Conservation (phyloP, 2,888 invertebrate species). For the Meteorus colon region DNA sequence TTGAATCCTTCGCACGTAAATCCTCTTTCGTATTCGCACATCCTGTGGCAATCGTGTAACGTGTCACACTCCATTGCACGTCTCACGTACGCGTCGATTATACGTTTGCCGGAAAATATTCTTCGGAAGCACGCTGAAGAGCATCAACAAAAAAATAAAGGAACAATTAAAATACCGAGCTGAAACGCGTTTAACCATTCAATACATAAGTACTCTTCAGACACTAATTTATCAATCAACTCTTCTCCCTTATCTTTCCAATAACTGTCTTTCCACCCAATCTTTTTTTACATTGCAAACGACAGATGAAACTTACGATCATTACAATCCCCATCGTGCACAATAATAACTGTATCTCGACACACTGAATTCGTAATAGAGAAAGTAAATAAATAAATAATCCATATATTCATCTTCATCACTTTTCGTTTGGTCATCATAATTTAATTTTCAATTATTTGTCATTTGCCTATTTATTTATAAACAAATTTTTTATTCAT, state of each 20-base stretch:
- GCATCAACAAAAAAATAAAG: slow-evolving; percentile 54
- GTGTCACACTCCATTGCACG: slow-evolving; percentile 82
- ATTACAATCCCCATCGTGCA: slow-evolving; percentile 51
- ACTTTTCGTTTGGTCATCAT: slow-evolving; percentile 19
- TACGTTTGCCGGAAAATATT: slow-evolving; percentile 83
- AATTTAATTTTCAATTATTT: neutral
- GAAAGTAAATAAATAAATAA: slow-evolving; percentile 40
- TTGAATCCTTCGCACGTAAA: slow-evolving; percentile 90
- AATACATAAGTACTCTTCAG: slow-evolving; percentile 10
- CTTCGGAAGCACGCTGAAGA: slow-evolving; percentile 85
- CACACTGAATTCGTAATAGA: slow-evolving; percentile 40
- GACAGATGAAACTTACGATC: slow-evolving; percentile 56
- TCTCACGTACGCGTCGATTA: slow-evolving; percentile 81
- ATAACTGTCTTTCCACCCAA: slow-evolving; percentile 17
- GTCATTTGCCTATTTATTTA: neutral
- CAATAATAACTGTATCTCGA: slow-evolving; percentile 55
- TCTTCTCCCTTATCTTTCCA: too few relatives aligned
- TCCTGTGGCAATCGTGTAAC: slow-evolving; percentile 84
- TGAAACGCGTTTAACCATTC: slow-evolving; percentile 14
- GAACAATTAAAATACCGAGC: neutral
- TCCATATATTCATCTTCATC: slow-evolving; percentile 27
- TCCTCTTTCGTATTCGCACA: slow-evolving; percentile 83
- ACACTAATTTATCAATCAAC: too few relatives aligned
- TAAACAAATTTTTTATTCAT: neutral
- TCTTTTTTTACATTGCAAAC: neutral